Conservation (phyloP, 2,113 vertebrate species). For the Etia nguti region DNA sequence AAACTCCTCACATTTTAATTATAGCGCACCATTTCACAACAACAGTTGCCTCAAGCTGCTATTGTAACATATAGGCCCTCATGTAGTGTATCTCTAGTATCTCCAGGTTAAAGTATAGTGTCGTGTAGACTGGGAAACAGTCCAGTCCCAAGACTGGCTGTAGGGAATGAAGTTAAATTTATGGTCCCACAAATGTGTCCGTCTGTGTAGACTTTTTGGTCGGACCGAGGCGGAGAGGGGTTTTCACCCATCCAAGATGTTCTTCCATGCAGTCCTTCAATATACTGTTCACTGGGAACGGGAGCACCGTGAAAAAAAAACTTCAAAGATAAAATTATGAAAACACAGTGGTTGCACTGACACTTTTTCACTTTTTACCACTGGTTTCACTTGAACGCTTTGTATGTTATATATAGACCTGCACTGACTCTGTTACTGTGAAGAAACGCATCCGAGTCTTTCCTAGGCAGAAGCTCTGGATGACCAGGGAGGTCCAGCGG, state of each 20-base stretch:
- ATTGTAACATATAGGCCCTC: neutral
- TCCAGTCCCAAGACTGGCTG: neutral
- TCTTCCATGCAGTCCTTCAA: neutral
- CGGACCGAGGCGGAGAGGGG: neutral
- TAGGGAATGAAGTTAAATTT: neutral
- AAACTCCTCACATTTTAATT: neutral
- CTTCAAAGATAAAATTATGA: neutral
- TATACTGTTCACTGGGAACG: neutral
- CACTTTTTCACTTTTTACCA: neutral
- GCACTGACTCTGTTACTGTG: neutral
- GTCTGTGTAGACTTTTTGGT: neutral
- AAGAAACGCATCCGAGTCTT: neutral
- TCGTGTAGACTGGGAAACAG: neutral
- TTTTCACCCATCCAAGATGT: neutral
- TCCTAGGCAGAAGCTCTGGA: neutral
- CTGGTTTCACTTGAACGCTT: fast-evolving
- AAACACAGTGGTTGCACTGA: neutral
- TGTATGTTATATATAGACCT: neutral
- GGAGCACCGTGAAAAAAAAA: fast-evolving
- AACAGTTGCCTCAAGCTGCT: neutral
- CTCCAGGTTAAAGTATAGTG: neutral
- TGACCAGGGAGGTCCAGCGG: neutral
- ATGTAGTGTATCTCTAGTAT: fast-evolving
- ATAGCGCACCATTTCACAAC: neutral
- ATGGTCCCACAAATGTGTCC: neutral